Conservation (phyloP, 2,113 vertebrate genomes). For the Nothocercus julius region DNA sequence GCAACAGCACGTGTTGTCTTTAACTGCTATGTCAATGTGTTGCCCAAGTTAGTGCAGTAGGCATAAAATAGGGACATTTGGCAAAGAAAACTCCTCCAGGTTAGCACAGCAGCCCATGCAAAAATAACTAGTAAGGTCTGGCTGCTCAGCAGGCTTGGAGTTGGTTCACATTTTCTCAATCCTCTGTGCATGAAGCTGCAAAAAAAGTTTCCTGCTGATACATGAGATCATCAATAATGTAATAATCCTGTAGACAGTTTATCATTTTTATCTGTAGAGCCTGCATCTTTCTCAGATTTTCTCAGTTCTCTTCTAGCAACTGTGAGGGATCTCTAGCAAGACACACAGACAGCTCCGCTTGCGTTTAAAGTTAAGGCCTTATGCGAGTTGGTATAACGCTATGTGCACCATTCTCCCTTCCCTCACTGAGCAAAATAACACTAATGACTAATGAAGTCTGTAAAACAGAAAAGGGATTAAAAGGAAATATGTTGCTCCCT, state of each 20-base stretch:
- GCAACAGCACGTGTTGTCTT: not conserved
- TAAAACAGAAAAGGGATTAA: not conserved
- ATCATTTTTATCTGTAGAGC: not conserved
- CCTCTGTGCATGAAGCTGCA: not conserved
- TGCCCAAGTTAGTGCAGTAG: not conserved
- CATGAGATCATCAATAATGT: not conserved
- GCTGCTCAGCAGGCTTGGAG: not conserved
- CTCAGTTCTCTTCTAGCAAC: not conserved
- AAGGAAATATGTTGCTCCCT: not conserved
- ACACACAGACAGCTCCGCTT: not conserved
- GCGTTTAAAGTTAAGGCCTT: not conserved
- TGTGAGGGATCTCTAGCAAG: not conserved
- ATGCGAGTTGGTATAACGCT: not conserved
- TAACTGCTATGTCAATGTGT: not conserved
- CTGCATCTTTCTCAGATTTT: not conserved
- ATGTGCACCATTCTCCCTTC: not conserved
- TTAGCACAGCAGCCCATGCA: not conserved
- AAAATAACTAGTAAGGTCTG: not conserved
- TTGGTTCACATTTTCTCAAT: not conserved
- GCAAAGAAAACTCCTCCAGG: not conserved
- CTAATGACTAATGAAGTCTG: not conserved
- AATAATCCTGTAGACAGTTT: not conserved
- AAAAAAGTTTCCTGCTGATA: not conserved
- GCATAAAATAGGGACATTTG: not conserved
- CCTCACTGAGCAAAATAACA: not conserved